These are phyloP conservation scores for Zaprionus vittiger DNA, from an alignment of 1,140 invertebrate species.

Conservation along the genomic window DNA sequence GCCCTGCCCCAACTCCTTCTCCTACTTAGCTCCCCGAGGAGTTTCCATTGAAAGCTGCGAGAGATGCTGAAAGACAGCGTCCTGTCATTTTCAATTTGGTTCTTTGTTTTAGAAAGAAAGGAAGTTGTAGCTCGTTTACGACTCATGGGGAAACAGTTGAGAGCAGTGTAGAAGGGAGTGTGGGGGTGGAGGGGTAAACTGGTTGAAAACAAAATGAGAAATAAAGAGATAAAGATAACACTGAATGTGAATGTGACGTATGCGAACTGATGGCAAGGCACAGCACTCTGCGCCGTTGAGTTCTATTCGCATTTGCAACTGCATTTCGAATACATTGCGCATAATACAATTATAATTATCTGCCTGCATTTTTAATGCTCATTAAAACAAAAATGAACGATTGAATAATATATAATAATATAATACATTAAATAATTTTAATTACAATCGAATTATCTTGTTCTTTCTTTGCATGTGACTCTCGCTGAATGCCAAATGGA, in stretches of 20 bases:
- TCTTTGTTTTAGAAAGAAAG: conserved; percentile 28
- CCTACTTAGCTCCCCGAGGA: conserved; percentile 9
- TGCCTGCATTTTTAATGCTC: background rate
- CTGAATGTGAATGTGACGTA: background rate
- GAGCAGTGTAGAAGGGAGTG: background rate
- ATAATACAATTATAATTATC: background rate
- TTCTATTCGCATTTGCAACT: background rate
- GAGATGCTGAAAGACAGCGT: conserved; percentile 18
- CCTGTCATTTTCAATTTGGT: conserved; percentile 53
- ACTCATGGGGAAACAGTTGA: background rate
- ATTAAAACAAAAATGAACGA: background rate
- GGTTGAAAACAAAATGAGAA: conserved; percentile 4
- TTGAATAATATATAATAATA: background rate
- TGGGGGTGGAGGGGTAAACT: background rate
- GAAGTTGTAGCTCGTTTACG: conserved; percentile 29
- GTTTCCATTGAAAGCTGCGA: conserved; percentile 9
- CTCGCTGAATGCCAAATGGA: background rate
- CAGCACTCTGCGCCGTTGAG: background rate
- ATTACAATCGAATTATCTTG: conserved; percentile 5
- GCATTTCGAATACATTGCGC: background rate
- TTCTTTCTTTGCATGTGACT: conserved; percentile 1
- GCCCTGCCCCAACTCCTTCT: background rate
- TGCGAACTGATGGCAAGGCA: conserved; percentile 2
- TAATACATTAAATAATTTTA: conserved; percentile 15
- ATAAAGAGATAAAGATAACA: conserved; percentile 20